A percentile compares a stretch with the other conserved stretches of the same genome.
phyloP scores from a whole-genome alignment of 2,113 vertebrate species.

The Solea senegalensis region DNA sequence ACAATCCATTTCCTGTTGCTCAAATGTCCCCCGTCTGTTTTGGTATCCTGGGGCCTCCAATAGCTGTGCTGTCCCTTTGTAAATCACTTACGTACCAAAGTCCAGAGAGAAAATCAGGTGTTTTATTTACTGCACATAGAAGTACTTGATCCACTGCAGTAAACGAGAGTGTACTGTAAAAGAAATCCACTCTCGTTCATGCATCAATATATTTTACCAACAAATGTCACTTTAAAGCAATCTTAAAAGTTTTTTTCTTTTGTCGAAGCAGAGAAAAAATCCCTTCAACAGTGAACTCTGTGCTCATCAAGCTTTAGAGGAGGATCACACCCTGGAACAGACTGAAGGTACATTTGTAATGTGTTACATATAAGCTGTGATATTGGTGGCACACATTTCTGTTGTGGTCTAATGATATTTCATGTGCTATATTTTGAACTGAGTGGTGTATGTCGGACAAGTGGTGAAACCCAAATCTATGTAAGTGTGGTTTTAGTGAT shows the following conservation, averaged over 20 bases:
- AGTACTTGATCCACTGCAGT: too few species aligned
- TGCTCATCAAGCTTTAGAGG: constrained; percentile 46
- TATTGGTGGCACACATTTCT: not conserved
- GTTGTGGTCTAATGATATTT: constrained; percentile 29
- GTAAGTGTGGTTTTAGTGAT: constrained; percentile 61
- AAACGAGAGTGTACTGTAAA: too few species aligned
- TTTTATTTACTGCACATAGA: too few species aligned
- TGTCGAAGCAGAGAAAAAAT: constrained; percentile 86
- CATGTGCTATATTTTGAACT: constrained; percentile 55
- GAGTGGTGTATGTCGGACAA: constrained; percentile 52
- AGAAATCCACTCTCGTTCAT: too few species aligned
- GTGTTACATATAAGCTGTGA: too few species aligned
- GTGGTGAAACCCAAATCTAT: constrained; percentile 48
- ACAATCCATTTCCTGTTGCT: too few species aligned
- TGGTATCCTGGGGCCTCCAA: too few species aligned
- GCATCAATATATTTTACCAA: not conserved
- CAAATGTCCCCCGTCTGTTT: too few species aligned
- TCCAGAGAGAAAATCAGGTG: too few species aligned
- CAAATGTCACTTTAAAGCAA: not conserved
- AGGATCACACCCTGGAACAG: constrained; percentile 24
- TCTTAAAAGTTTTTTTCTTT: not conserved
- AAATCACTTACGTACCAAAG: too few species aligned
- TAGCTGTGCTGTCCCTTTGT: too few species aligned
- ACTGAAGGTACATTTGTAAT: constrained; percentile 53
- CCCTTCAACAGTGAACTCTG: constrained; percentile 83